Conservation (phyloP, 2,797 vertebrate genomes). For the Danio kyathit region DNA sequence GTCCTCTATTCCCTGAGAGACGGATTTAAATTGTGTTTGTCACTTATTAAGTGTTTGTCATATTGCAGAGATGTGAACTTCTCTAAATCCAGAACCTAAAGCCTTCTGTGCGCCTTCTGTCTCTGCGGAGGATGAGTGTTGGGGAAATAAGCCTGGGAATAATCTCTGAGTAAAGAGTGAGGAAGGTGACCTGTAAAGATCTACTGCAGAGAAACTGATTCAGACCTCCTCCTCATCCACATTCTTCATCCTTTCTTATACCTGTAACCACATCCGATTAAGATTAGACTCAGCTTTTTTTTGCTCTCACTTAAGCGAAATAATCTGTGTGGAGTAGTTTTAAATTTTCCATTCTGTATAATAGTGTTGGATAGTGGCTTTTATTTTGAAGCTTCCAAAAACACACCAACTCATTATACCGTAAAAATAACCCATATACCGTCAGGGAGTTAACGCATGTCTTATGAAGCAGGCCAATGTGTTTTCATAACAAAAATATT, state of each 20-base stretch:
- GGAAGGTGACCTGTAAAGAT: constrained; percentile 24
- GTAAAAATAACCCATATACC: too few relatives aligned
- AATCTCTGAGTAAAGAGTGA: constrained; percentile 24
- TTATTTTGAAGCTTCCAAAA: too few relatives aligned
- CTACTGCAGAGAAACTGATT: constrained; percentile 13
- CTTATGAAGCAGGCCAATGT: too few relatives aligned
- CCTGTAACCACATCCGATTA: constrained; percentile 41
- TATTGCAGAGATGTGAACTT: constrained; percentile 22
- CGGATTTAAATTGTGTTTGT: constrained; percentile 30
- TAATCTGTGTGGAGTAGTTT: constrained; percentile 3
- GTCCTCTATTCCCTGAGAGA: constrained; percentile 33
- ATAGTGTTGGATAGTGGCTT: too few relatives aligned
- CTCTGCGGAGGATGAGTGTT: constrained; percentile 1
- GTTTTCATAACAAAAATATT: too few relatives aligned
- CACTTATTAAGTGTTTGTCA: constrained; percentile 41
- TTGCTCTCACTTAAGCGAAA: constrained; percentile 11
- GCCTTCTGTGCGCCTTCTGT: neutral
- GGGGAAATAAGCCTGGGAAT: constrained; percentile 10
- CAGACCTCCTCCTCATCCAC: neutral
- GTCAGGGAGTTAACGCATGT: too few relatives aligned
- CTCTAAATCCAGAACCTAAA: constrained; percentile 19
- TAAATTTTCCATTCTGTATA: too few relatives aligned
- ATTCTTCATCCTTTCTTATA: constrained; percentile 26
- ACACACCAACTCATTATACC: too few relatives aligned
- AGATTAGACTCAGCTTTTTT: constrained; percentile 31